These are phyloP conservation scores for Periophthalmus magnuspinnatus DNA, from an alignment of 2,797 vertebrate genomes.

Conservation along the genomic window DNA sequence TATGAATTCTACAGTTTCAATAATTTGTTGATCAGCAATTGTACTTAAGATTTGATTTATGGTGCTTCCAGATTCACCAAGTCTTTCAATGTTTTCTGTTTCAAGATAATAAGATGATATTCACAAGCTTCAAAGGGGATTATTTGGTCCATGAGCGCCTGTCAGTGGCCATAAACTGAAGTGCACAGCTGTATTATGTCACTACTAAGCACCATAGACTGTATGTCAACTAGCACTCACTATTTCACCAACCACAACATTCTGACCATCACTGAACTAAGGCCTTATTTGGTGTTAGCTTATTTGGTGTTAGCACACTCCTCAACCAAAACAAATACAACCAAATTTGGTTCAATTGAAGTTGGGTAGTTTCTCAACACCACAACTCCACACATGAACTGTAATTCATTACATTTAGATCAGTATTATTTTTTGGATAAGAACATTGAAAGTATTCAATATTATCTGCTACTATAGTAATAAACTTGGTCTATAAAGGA, in stretches of 20 bases:
- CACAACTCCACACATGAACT: too few relatives aligned
- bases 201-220: background rate
- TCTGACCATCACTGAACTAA: background rate
- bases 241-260: background rate
- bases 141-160: conserved; percentile 34
- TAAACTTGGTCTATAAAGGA: background rate
- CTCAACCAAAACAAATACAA: background rate
- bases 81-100: background rate
- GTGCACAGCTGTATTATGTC: background rate
- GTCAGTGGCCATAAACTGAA: conserved; percentile 24
- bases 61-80: background rate
- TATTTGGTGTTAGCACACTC: background rate
- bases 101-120: too few relatives aligned
- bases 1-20: too few relatives aligned
- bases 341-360: too few relatives aligned
- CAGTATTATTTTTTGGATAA: too few relatives aligned
- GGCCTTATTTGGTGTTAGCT: background rate
- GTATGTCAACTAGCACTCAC: background rate
- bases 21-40: too few relatives aligned
- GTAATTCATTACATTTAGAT: too few relatives aligned
- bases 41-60: too few relatives aligned
- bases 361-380: too few relatives aligned
- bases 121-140: background rate
- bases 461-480: background rate
- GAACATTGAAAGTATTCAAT: background rate